Base-by-base conservation (phyloP, 2,113 vertebrate genomes). In the Trichechus manatus region DNA sequence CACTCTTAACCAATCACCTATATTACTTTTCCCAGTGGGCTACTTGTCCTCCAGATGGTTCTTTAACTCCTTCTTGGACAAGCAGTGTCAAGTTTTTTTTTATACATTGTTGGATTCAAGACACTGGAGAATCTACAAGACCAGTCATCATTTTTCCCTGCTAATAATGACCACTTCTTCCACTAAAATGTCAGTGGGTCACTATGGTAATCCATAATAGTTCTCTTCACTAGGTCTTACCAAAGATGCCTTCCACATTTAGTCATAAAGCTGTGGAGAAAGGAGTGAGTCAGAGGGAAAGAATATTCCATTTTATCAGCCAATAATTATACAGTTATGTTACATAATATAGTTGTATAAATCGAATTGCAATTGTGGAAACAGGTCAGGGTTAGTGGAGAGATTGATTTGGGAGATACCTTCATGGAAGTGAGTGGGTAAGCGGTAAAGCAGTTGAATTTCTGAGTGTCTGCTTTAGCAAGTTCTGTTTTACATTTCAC, bases 121-220 rank as follows among this genome's bases (percentile, higher is more conserved):
- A 77, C 3, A 2, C 33, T 95, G 68, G 75, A 91, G 63, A 66
- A 50, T 85, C 50, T 96, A 13, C 5, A 89, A 92, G 81, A 81
- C 23, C 84, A 80, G 36, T 59, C 15, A 53, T 39, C 20, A 22
- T 25, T 91, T 92, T 59, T 64, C n/a, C 23, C 20, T 94, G 10
- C 72, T 94, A 80, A 74, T 80, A 78, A 47, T 20, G 79, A 42
- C 89, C 84, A 68, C 23, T 39, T 82, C 22, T 96, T 39, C 47
- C 29, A 56, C 9, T 84, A 47, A 90, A 87, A 64, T 74, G 33
- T 66, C 2, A 22, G 0, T 70, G 47, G 47, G 7, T 94, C 84
- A 50, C 47, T 64, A 11, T 64, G 25, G 31, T 29, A 85, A 88
- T 31, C 59, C 70, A 56, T 39, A 70, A 22, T 87, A 53, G 20